phyloP scores from a whole-genome alignment of 2,797 vertebrate species.

The Hephaestus fuliginosus region DNA sequence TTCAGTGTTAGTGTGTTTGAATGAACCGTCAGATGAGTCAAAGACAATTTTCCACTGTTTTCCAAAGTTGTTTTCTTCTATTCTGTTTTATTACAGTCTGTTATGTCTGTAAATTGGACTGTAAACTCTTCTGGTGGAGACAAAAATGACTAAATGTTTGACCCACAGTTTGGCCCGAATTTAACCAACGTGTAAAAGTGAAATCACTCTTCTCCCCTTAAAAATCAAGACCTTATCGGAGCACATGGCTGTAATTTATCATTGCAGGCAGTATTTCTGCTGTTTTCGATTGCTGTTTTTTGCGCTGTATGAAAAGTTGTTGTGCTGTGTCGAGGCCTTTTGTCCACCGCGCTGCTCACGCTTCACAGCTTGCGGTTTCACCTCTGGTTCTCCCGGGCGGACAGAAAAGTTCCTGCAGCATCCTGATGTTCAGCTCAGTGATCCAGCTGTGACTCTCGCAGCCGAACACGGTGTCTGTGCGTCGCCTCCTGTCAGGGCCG shows the following conservation, averaged over 20 bases:
- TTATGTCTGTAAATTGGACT: not conserved
- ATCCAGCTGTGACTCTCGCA: constrained; percentile 55
- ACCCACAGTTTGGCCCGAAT: not conserved
- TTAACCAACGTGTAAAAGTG: not conserved
- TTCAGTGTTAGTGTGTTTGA: not conserved
- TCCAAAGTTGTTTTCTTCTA: not conserved
- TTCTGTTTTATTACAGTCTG: not conserved
- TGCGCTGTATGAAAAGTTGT: not conserved
- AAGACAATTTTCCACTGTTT: not conserved
- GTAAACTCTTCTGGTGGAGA: not conserved
- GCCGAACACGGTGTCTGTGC: constrained; percentile 44
- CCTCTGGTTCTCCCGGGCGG: constrained; percentile 22
- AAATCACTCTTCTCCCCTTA: not conserved
- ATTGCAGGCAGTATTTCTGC: not conserved
- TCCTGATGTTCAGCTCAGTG: constrained; percentile 44
- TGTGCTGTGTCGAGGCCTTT: constrained; percentile 10
- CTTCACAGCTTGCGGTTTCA: constrained; percentile 60
- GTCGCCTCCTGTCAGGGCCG: constrained; percentile 19
- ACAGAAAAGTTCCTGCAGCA: constrained; percentile 35
- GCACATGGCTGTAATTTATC: not conserved
- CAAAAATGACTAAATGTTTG: not conserved
- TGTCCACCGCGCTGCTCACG: constrained; percentile 21
- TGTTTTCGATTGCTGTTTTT: not conserved
- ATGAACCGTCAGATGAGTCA: not conserved
- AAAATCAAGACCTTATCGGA: not conserved